phyloP scores from a whole-genome alignment of 2,888 invertebrate genomes.

The Eustalomyia histrio region DNA sequence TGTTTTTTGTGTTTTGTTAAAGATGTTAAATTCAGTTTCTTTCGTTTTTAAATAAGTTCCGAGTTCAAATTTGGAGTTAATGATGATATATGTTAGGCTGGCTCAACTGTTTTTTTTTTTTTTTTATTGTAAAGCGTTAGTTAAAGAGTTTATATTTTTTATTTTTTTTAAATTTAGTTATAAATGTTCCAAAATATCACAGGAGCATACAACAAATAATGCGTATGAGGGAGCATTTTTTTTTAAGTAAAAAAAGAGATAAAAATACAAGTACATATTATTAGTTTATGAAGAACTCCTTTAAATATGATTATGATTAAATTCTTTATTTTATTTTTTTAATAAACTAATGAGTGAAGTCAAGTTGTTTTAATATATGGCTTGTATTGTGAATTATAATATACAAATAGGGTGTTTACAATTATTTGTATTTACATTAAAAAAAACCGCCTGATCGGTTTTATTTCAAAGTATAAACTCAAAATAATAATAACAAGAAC shows the following conservation, averaged over 20 bases:
- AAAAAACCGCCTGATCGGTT: slow-evolving; percentile 2
- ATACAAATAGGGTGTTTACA: slow-evolving; percentile 25
- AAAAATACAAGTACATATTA: slow-evolving; percentile 60
- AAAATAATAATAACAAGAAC: not conserved
- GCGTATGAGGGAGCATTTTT: slow-evolving; percentile 48
- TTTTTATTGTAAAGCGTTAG: slow-evolving; percentile 21
- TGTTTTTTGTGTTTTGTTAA: slow-evolving; percentile 29
- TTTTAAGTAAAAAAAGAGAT: slow-evolving; percentile 63
- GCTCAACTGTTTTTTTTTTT: slow-evolving; percentile 77
- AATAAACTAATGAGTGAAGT: slow-evolving; percentile 43
- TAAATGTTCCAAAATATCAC: slow-evolving; percentile 63
- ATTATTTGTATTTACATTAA: slow-evolving; percentile 44
- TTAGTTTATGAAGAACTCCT: slow-evolving; percentile 52
- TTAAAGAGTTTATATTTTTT: slow-evolving; percentile 6
- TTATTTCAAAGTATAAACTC: slow-evolving; percentile 5
- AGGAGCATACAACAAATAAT: slow-evolving; percentile 61
- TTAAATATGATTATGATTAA: slow-evolving; percentile 13
- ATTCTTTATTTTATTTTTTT: slow-evolving; percentile 44
- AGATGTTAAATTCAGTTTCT: slow-evolving; percentile 36
- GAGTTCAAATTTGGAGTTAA: slow-evolving; percentile 72
- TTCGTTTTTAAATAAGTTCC: slow-evolving; percentile 63
- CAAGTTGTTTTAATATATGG: slow-evolving; percentile 20
- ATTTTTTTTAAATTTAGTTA: slow-evolving; percentile 47
- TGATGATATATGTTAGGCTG: slow-evolving; percentile 78
- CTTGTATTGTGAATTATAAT: slow-evolving; percentile 32